phyloP scores from a whole-genome alignment of 2,113 vertebrate genomes.

The Micromys minutus region DNA sequence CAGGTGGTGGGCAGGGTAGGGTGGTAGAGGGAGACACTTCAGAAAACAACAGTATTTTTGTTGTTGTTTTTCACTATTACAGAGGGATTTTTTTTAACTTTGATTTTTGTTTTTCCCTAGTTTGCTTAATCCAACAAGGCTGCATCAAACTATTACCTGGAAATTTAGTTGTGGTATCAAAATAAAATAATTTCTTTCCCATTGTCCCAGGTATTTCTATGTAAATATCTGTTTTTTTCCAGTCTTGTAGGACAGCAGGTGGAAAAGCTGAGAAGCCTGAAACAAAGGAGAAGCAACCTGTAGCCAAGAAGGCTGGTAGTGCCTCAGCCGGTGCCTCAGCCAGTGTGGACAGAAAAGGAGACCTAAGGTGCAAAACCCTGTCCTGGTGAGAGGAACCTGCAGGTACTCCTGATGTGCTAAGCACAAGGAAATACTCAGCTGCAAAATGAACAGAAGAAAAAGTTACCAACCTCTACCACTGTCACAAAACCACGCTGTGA shows the following conservation, averaged over 20 bases:
- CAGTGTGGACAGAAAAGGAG: too few relatives aligned
- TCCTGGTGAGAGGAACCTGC: not conserved
- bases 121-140: not conserved
- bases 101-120: not conserved
- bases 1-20: too few relatives aligned
- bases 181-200: slow-evolving; percentile 20
- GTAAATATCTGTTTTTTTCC: not conserved
- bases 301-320: not conserved
- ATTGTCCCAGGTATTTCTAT: not conserved
- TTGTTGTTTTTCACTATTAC: not conserved
- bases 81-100: not conserved
- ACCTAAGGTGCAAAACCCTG: not conserved
- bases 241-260: not conserved
- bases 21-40: not conserved
- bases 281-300: not conserved
- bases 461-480: fast-evolving
- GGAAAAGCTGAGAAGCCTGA: not conserved
- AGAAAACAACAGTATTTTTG: not conserved
- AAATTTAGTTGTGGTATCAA: not conserved
- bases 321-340: not conserved
- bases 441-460: not conserved
- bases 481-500: not conserved
- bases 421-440: not conserved
- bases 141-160: not conserved
- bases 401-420: not conserved